These are phyloP conservation scores for Acipenser transmontanus DNA, from an alignment of 2,797 vertebrate species.

Conservation along the genomic window DNA sequence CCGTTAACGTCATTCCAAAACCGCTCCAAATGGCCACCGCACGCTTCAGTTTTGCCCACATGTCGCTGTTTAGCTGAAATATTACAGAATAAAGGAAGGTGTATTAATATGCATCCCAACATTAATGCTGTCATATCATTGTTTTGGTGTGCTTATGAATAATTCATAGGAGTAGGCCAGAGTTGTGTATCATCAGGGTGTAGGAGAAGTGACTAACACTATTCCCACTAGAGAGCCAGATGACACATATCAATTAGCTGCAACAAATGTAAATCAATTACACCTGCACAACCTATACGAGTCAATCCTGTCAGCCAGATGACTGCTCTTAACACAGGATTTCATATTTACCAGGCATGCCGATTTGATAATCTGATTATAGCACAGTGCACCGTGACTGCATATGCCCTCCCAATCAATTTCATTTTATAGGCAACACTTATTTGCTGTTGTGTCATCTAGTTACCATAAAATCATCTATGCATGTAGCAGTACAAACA, in stretches of 20 bases:
- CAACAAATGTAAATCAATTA: neutral
- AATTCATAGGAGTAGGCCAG: too few species aligned
- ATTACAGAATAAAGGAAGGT: too few species aligned
- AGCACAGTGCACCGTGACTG: neutral
- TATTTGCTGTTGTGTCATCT: neutral
- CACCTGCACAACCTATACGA: neutral
- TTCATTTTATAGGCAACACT: neutral
- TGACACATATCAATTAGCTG: conserved; percentile 5
- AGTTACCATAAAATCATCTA: neutral
- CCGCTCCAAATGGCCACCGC: conserved; percentile 97
- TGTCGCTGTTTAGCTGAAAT: conserved; percentile 80
- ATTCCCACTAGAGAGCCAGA: neutral
- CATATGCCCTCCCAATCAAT: neutral
- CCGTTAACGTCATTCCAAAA: conserved; percentile 95
- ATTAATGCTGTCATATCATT: too few species aligned
- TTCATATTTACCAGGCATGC: neutral
- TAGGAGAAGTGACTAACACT: neutral
- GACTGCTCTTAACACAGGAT: neutral
- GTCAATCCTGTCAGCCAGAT: neutral
- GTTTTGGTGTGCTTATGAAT: too few species aligned
- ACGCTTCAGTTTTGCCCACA: conserved; percentile 89
- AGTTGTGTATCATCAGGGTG: neutral
- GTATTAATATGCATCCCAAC: too few species aligned
- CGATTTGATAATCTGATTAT: neutral
- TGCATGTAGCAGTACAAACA: too few species aligned